Base-by-base conservation (phyloP, 2,113 vertebrate species). In the Dipodomys merriami region DNA sequence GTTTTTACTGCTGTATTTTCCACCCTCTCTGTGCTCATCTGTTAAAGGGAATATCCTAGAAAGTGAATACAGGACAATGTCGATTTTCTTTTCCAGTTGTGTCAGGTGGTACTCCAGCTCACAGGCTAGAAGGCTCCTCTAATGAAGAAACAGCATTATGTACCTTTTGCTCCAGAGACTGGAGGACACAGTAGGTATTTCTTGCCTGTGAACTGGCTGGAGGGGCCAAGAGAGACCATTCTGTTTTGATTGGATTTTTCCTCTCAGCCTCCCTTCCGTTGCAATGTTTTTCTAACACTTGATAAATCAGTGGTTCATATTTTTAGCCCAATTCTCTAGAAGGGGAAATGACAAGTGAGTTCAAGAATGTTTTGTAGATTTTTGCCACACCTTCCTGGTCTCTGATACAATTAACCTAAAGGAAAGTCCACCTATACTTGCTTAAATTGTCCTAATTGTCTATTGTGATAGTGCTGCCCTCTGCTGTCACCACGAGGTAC, bases 401-500 rank as follows among this genome's bases (percentile, higher is more conserved):
- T 46, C 8, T 35, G 62, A 68, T 30, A 64, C 6, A 72, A 39
- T 86, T 83, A 91, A n/a, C 15, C 46, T 68, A 8, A 29, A 93
- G 64, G 71, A 53, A 83, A 91, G 79, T 62, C 60, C 57, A 69
- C 25, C 44, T 82, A 16, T 2, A 9, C 10, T 79, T 79, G 80
- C 20, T 65, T n/a, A 15, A 71, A 73, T 18, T 74, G 35, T 65
- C 76, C 46, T 60, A 29, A 25, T 83, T 76, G 25, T 91, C 77
- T 94, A 46, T 67, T 72, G 29, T 30, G 64, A 81, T 73, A 7
- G 57, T 94, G 60, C 95, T 97, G 91, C 86, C 92, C 88, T 88
- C 95, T 95, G 80, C 88, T 96, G 95, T 78, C 81, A 33, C 10
- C 7, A 82, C 11, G 29, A 62, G 60, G 57, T 69, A 91, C 44